Base-by-base conservation (phyloP, 2,113 vertebrate species). In the Crotophaga sulcirostris region DNA sequence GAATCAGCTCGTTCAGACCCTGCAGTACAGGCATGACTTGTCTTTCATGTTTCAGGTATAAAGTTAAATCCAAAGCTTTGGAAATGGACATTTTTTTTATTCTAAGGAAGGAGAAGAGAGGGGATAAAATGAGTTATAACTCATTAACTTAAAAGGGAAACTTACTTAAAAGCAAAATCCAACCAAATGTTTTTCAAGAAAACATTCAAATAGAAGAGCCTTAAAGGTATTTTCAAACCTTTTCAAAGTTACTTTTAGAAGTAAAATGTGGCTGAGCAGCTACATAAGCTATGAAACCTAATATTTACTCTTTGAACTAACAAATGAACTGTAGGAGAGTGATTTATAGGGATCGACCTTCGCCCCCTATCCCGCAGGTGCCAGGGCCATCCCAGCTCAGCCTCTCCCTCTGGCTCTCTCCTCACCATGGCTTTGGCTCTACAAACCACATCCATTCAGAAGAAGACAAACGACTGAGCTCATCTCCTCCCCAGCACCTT, bases 1-100 rank as follows among this genome's bases (percentile, higher is more conserved):
- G 98, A 10, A 99, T 95, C 26, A 99, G 98, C 80, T 99, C 98
- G 36, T 96, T 68, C 87, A 99, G 92, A 60, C 98, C 99, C 96
- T 99, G 98, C 31, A 97, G 98, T 54, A 99, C 98, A 0, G 99
- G 98, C 98, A 99, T 98, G 93, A 98, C 98, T 96, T 98, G 96
- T 2, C 98, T 98, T 96, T 99, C 99, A 31, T 59, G 97, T 90
- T 98, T 98, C 97, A 99, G 96, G 86, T 99, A 99, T 19, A 98
- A 94, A 5, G 98, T 98, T 95, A 99, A 97, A 87, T 99, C 98
- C 91, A 99, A 96, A 69, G 99, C 99, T 70, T 98, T 99, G 91
- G 99, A 98, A 97, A 99, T 97, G 0, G 97, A 94, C 34, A 99
- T 63, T 82, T 98, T 99, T 75, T 97, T 98, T 23, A 98, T 93